These are phyloP conservation scores for Vireo griseus DNA, from an alignment of 2,797 vertebrate species.

Conservation along the genomic window DNA sequence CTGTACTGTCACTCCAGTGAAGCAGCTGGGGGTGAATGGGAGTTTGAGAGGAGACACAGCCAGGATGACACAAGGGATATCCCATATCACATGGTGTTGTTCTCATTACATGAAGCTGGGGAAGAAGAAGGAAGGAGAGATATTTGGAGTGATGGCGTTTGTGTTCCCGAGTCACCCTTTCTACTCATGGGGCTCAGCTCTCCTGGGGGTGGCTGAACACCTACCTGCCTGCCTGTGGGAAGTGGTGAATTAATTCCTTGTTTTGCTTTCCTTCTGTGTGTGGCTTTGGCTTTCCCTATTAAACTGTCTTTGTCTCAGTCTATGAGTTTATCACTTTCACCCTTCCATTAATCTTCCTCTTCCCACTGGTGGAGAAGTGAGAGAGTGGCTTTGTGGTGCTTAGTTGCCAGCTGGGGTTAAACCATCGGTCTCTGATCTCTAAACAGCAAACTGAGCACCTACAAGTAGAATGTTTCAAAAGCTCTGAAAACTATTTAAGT, in stretches of 20 bases:
- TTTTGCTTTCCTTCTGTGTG: not conserved
- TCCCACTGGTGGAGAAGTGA: not conserved
- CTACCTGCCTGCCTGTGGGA: not conserved
- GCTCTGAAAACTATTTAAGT: not conserved
- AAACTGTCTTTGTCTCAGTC: not conserved
- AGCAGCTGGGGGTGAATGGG: fast-evolving
- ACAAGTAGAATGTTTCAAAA: not conserved
- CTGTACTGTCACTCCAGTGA: fast-evolving
- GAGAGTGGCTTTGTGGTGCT: not conserved
- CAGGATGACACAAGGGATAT: fast-evolving
- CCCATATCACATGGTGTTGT: too few species aligned
- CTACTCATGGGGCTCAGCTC: too few species aligned
- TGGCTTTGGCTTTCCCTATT: not conserved
- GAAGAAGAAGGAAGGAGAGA: not conserved
- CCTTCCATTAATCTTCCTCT: not conserved
- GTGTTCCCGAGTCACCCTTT: not conserved
- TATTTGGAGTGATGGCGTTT: fast-evolving
- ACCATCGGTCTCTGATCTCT: not conserved
- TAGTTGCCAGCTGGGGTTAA: not conserved
- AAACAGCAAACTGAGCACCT: not conserved
- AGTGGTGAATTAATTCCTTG: not conserved
- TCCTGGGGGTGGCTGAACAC: not conserved
- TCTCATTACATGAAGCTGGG: not conserved
- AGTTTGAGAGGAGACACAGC: not conserved
- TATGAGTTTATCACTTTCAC: not conserved